Percentiles rank a stretch among this genome's conserved stretches.
These are phyloP conservation scores for Aulostomus chinensis DNA, from an alignment of 2,797 vertebrate genomes.

Conservation along the genomic window DNA sequence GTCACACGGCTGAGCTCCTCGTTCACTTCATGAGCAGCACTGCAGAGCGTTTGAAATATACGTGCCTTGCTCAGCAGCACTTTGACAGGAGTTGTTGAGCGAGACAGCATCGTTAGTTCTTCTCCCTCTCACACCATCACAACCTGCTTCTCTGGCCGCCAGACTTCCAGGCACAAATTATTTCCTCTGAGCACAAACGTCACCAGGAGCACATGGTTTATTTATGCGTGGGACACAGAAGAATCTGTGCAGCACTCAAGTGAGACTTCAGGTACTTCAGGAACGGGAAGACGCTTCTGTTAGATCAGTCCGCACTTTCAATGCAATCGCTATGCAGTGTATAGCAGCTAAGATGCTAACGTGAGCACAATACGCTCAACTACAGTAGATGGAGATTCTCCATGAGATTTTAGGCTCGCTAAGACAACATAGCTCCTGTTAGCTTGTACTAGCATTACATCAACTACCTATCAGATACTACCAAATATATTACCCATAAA, in stretches of 20 bases:
- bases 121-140: background rate
- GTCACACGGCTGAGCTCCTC: background rate
- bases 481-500: conserved; percentile 29
- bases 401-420: conserved; percentile 2
- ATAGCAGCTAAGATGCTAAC: conserved; percentile 13
- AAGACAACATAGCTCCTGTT: conserved; percentile 19
- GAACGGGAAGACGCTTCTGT: conserved; percentile 14
- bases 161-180: conserved; percentile 21
- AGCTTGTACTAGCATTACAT: conserved; percentile 38
- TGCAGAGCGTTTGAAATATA: conserved; percentile 21
- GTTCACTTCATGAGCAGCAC: conserved; percentile 4
- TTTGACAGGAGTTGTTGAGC: conserved; percentile 2
- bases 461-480: conserved; percentile 39
- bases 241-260: conserved; percentile 21
- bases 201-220: conserved; percentile 22
- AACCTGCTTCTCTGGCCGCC: conserved; percentile 12
- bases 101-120: conserved; percentile 2
- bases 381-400: conserved; percentile 21
- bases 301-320: conserved; percentile 34
- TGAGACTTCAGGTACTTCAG: conserved; percentile 17
- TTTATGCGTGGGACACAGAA: conserved; percentile 30
- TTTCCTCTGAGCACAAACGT: conserved; percentile 42
- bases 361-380: conserved; percentile 20
- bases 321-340: conserved; percentile 39
- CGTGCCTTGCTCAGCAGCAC: conserved; percentile 59